Percentiles rank a stretch among this genome's conserved stretches.
phyloP scores from a whole-genome alignment of 2,113 vertebrate genomes.

The Oncorhynchus nerka region DNA sequence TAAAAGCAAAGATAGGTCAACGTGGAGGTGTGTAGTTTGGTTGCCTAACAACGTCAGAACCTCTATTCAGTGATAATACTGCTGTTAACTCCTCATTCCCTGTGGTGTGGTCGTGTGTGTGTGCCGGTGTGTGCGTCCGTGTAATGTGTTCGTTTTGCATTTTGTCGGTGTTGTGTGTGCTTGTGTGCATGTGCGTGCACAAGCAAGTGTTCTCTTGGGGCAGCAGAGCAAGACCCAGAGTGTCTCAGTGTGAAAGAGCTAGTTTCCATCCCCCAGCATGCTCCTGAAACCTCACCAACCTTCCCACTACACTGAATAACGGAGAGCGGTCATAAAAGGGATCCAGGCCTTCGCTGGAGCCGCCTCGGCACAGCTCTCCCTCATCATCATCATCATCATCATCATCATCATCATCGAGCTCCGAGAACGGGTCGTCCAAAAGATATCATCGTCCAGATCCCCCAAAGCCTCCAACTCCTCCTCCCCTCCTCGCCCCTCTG shows the following conservation, averaged over 20 bases:
- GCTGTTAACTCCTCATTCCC: background rate
- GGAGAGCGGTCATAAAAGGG: slow-evolving; percentile 99
- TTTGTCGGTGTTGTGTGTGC: background rate
- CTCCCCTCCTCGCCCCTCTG: slow-evolving; percentile 85
- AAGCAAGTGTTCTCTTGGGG: slow-evolving; percentile 62
- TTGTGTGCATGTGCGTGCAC: background rate
- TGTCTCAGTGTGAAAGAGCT: slow-evolving; percentile 85
- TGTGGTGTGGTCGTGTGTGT: background rate
- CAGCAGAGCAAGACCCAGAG: slow-evolving; percentile 20
- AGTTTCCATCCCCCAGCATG: slow-evolving; percentile 93
- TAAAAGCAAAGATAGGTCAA: background rate
- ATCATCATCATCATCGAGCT: slow-evolving; percentile 74
- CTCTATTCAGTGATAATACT: background rate
- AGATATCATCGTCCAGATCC: slow-evolving; percentile 86
- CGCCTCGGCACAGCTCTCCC: slow-evolving; percentile 67
- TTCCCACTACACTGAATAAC: slow-evolving; percentile 99
- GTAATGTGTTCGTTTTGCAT: background rate
- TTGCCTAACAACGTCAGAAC: background rate
- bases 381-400: slow-evolving; percentile 51
- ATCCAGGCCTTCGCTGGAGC: slow-evolving; percentile 88
- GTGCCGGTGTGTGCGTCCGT: background rate
- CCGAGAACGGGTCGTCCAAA: slow-evolving; percentile 87
- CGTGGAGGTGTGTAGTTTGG: background rate
- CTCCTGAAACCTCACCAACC: slow-evolving; percentile 98
- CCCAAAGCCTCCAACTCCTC: slow-evolving; percentile 82